Conservation (phyloP, 2,888 invertebrate species). For the Xylocampa areola region DNA sequence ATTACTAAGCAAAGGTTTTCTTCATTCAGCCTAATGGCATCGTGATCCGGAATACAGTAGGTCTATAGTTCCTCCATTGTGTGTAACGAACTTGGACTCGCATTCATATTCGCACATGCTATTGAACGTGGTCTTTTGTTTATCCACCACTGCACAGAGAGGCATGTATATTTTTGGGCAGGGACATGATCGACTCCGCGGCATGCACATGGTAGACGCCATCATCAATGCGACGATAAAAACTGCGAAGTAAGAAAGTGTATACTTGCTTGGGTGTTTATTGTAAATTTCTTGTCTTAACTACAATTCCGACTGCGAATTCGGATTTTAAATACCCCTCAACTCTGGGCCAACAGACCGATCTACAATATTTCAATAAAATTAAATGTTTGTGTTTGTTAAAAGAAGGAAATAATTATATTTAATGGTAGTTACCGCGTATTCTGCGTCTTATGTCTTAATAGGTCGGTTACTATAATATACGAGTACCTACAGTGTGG, state of each 20-base stretch:
- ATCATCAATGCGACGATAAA: conserved; percentile 64
- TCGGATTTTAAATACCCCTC: no score
- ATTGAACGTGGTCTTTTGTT: conserved; percentile 73
- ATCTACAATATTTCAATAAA: no score
- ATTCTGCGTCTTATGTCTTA: not conserved
- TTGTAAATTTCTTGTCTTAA: no score
- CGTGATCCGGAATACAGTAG: conserved; percentile 26
- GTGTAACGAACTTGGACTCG: conserved; percentile 47
- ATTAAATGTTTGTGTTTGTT: no score
- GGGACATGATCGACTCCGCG: conserved; percentile 66
- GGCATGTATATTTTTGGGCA: conserved; percentile 81
- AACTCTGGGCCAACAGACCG: no score
- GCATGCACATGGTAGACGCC: conserved; percentile 34
- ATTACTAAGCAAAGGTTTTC: conserved; percentile 6
- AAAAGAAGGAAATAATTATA: no score
- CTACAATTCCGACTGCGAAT: no score
- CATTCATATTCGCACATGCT: conserved; percentile 82
- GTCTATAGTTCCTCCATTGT: conserved; percentile 30
- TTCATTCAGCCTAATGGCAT: conserved; percentile 18
- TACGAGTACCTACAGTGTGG: not conserved
- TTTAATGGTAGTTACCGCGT: not conserved
- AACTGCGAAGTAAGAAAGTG: conserved; percentile 61
- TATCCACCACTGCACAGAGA: conserved; percentile 73
- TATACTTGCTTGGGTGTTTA: not conserved
- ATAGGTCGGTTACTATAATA: no score